These are phyloP conservation scores for Cebus imitator DNA, from an alignment of 2,113 vertebrate genomes.

Conservation along the genomic window DNA sequence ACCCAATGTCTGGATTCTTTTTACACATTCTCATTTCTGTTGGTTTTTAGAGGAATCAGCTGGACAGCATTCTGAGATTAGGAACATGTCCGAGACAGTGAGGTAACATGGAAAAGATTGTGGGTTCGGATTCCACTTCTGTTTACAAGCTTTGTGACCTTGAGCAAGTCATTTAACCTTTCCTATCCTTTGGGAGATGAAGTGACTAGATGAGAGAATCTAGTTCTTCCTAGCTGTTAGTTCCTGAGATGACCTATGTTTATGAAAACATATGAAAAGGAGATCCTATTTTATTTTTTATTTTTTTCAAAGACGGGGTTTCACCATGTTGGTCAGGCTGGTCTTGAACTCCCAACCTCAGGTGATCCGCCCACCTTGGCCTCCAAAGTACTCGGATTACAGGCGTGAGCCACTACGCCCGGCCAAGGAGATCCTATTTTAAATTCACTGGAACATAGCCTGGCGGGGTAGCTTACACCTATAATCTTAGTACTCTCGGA, in stretches of 20 bases:
- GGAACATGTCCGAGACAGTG: not conserved
- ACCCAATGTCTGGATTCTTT: not conserved
- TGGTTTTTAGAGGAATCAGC: not conserved
- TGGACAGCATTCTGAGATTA: conserved; percentile 4
- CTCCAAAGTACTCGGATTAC: too few species aligned
- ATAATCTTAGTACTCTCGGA: not conserved
- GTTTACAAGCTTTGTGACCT: not conserved
- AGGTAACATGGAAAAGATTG: not conserved
- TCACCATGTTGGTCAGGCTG: too few species aligned
- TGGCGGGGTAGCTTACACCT: not conserved
- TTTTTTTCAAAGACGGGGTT: too few species aligned
- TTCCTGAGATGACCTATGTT: not conserved
- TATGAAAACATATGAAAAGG: conserved; percentile 29
- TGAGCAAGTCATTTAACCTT: not conserved
- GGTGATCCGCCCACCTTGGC: too few species aligned
- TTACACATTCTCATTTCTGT: not conserved
- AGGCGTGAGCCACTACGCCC: too few species aligned
- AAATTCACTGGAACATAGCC: not conserved
- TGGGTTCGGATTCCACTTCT: not conserved
- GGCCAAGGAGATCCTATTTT: not conserved
- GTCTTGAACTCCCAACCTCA: too few species aligned
- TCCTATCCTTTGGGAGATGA: not conserved
- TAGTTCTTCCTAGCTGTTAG: not conserved
- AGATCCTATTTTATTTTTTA: not conserved
- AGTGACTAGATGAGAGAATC: not conserved